phyloP scores from a whole-genome alignment of 2,113 vertebrate genomes.

The Mesitornis unicolor region DNA sequence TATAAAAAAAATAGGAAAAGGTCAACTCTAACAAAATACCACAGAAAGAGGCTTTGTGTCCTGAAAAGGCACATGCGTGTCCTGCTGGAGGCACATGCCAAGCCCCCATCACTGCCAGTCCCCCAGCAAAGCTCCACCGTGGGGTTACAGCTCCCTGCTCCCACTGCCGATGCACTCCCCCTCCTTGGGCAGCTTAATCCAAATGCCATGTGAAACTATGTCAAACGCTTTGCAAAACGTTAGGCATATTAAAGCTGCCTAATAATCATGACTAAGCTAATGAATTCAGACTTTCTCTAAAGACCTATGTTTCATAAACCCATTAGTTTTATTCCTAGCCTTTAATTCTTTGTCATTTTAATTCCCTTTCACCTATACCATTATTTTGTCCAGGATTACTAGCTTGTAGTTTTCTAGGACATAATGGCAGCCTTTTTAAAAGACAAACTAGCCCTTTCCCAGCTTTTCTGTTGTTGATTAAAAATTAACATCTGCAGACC shows the following conservation, averaged over 20 bases:
- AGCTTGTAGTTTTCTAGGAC: background rate
- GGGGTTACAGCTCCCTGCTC: background rate
- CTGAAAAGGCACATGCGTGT: background rate
- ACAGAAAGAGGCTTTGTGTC: background rate
- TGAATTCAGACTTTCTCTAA: background rate
- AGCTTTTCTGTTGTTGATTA: background rate
- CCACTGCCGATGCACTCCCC: background rate
- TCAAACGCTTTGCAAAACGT: background rate
- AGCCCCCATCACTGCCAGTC: background rate
- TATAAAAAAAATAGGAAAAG: background rate
- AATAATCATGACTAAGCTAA: slow-evolving; percentile 26
- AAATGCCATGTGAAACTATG: background rate
- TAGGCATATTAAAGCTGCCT: background rate
- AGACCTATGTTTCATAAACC: background rate
- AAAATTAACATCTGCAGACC: background rate
- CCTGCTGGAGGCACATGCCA: background rate
- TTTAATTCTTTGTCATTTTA: background rate
- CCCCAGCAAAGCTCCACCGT: background rate
- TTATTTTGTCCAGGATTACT: background rate
- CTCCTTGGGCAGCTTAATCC: background rate
- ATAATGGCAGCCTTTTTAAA: background rate
- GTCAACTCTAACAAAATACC: background rate
- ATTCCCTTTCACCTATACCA: background rate
- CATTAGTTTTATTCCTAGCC: background rate
- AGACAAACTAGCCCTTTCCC: background rate